phyloP scores from a whole-genome alignment of 2,113 vertebrate genomes.

The Brachionichthys hirsutus region DNA sequence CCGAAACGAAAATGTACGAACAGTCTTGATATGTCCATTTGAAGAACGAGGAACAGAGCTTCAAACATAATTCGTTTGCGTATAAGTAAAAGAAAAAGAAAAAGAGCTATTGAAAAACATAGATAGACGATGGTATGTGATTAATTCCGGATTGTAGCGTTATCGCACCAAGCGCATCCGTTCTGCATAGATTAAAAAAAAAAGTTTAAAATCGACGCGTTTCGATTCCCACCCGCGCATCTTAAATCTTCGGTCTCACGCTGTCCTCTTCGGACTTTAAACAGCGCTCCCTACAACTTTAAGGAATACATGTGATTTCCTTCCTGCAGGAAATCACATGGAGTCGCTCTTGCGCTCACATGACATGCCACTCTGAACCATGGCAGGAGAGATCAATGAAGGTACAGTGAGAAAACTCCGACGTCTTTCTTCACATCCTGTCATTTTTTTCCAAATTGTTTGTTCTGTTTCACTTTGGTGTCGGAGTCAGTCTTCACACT shows the following conservation, averaged over 20 bases:
- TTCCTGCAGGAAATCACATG: slow-evolving; percentile 83
- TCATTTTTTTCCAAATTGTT: background rate
- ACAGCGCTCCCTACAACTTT: slow-evolving; percentile 70
- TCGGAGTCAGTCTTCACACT: no score
- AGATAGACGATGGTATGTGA: no score
- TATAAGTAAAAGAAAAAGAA: no score
- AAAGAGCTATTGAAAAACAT: no score
- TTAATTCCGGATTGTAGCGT: no score
- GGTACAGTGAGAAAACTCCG: slow-evolving; percentile 63
- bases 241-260: background rate
- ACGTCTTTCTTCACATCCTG: background rate
- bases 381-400: slow-evolving; percentile 81
- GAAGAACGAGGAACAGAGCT: no score
- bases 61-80: no score
- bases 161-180: no score
- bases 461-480: background rate
- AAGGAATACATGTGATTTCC: slow-evolving; percentile 69
- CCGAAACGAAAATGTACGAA: no score
- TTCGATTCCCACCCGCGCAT: background rate
- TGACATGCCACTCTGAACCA: slow-evolving; percentile 80
- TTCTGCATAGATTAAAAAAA: no score
- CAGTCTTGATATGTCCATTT: no score
- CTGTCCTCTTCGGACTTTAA: slow-evolving; percentile 47
- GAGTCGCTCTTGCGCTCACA: slow-evolving; percentile 78
- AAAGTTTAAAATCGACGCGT: no score